Evolutionary conservation across 2,888 invertebrate genomes (phyloP), one percentile per base, ranked within the genome.

Genomic region (Machimus rusticus): DNA sequence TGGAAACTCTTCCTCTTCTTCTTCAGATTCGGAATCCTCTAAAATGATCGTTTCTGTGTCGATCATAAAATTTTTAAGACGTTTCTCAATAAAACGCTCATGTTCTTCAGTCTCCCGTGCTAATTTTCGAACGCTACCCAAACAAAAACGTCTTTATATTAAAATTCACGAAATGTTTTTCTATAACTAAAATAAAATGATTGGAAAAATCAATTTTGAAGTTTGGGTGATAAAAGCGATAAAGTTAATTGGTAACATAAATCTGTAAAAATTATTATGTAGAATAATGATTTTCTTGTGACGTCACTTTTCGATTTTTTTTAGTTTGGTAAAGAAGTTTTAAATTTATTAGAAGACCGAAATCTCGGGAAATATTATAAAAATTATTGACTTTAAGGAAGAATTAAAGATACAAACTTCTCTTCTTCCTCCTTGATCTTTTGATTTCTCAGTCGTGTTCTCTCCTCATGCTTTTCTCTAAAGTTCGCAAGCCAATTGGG

Each of bases 401-500:
- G 39, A 78, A 39, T 66, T 55, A 34, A 19, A 12, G 19, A 92
- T 89, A 94, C 94, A 85, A 93, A 91, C 87, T 93, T 91, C 43
- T 93, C 93, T 89, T 93, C 93, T 85, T 92, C 92, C n/a, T 94
- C 90, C 89, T 93, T 92, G 14, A 93, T 93, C 82, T 93, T 93
- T 12, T 92, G 93, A 2, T 93, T 92, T 77, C 92, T 91, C 31
- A 90, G 91, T 89, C 93, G 93, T 3, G 82, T 37, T 57, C 89
- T 90, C 89, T 93, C 92, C 88, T 91, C 93, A 90, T 94, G 94
- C 90, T 93, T 94, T 74, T 91, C 90, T 87, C 93, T 92, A 92
- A 94, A 90, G 89, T 94, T 93, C 4, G 91, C 89, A 8, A 95
- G 91, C 95, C 95, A 95, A 88, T 94, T 93, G 0, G 91, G 90